phyloP scores from a whole-genome alignment of 64 coral and sea anemone genomes.

The Actinia equina region DNA sequence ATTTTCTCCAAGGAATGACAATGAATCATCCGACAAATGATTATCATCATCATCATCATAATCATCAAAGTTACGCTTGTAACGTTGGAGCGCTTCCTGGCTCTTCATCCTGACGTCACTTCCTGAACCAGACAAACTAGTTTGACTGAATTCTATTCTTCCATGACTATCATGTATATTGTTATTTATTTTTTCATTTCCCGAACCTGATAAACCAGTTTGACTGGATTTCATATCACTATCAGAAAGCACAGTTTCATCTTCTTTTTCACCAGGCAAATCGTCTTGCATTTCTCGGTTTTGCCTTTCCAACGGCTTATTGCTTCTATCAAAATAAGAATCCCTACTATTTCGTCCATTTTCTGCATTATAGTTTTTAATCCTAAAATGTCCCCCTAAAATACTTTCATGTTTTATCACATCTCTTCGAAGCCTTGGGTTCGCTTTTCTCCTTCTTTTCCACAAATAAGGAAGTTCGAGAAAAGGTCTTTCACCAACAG shows the following conservation, averaged over 20 bases:
- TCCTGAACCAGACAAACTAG: not conserved
- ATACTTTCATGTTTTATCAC: not conserved
- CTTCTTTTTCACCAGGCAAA: not conserved
- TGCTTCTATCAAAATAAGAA: not conserved
- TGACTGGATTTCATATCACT: not conserved
- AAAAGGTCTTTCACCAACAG: not conserved
- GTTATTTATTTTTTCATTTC: not conserved
- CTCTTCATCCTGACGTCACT: not conserved
- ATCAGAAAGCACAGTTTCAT: not conserved
- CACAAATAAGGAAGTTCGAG: not conserved
- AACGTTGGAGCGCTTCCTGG: not conserved
- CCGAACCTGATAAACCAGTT: not conserved
- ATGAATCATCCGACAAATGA: not conserved
- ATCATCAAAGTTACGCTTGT: conserved; percentile 4
- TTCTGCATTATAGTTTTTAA: not conserved
- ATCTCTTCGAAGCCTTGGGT: not conserved
- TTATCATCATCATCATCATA: not conserved
- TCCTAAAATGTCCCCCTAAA: not conserved
- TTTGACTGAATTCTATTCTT: not conserved
- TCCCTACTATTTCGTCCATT: not conserved
- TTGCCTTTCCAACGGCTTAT: not conserved
- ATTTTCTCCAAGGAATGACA: not conserved
- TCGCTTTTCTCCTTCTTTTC: not conserved
- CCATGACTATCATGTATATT: not conserved
- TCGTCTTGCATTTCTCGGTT: not conserved